Percentiles rank a stretch among this genome's conserved stretches.
Evolutionary conservation across 2,113 vertebrate species (phyloP).

Genomic region (Rousettus leschenaultii): DNA sequence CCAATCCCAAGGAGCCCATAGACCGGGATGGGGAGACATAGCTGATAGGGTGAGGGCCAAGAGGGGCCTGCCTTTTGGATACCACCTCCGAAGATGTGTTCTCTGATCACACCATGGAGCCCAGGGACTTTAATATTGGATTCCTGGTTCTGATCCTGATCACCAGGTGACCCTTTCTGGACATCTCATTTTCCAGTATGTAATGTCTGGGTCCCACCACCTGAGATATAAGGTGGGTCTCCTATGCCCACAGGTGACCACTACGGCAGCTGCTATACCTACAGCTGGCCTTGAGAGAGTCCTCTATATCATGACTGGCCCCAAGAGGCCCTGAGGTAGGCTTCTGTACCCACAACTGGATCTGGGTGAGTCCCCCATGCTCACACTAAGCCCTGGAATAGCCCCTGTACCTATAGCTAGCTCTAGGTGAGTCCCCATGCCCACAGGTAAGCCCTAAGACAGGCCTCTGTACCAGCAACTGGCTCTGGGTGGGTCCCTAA

Average conservation of each 20-base stretch:
- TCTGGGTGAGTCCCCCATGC: background rate
- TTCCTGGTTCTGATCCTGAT: background rate
- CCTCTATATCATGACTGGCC: background rate
- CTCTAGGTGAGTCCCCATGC: background rate
- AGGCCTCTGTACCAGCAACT: background rate
- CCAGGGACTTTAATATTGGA: background rate
- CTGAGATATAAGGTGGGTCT: background rate
- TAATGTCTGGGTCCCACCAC: background rate
- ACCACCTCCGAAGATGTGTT: background rate
- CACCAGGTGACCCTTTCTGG: background rate
- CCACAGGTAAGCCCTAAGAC: background rate
- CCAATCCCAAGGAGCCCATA: background rate
- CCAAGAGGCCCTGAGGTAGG: background rate
- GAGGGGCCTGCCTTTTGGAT: background rate
- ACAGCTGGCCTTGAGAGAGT: background rate
- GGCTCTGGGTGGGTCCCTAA: background rate
- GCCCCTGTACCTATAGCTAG: background rate
- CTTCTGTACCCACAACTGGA: background rate
- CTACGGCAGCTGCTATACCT: background rate
- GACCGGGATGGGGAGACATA: background rate
- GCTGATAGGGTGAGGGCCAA: background rate
- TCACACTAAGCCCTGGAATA: background rate
- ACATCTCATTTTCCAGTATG: background rate
- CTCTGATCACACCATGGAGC: background rate
- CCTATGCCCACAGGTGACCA: background rate